Evolutionary conservation across 1,140 invertebrate species (phyloP).

Genomic region (Archivesica marissinica): DNA sequence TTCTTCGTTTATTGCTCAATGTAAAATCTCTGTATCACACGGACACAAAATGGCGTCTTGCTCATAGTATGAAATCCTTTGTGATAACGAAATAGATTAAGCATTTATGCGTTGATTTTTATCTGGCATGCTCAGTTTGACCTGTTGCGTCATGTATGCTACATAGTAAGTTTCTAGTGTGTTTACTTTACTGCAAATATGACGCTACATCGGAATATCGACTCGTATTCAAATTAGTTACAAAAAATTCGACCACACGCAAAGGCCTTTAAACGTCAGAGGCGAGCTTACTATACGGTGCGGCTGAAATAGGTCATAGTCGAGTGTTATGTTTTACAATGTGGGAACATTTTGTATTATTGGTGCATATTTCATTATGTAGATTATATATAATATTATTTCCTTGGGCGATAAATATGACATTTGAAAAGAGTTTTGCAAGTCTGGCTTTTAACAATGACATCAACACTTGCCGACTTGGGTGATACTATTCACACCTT

Average conservation of each 20-base stretch:
- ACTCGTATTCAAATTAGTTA: conserved; percentile 1
- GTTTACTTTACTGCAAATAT: neutral
- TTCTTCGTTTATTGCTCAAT: neutral
- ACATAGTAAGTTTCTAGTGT: neutral
- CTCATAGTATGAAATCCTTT: conserved; percentile 31
- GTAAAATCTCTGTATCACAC: conserved; percentile 19
- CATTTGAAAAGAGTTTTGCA: too few species aligned
- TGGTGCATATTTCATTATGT: neutral
- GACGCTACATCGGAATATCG: neutral
- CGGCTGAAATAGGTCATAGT: conserved; percentile 33
- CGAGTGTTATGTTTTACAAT: neutral
- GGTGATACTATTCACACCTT: too few species aligned
- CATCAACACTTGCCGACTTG: too few species aligned
- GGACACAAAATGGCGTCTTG: conserved; percentile 42
- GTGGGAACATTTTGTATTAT: neutral
- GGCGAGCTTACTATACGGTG: neutral
- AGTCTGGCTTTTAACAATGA: too few species aligned
- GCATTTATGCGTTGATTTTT: neutral
- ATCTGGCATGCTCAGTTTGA: neutral
- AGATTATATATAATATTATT: neutral
- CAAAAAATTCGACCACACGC: conserved; percentile 22
- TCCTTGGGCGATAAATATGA: too few species aligned
- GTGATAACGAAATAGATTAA: neutral
- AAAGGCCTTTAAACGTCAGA: conserved; percentile 3
- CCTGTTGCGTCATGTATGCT: neutral